Conservation (phyloP, 2,113 vertebrate genomes). For the Larimichthys crocea region DNA sequence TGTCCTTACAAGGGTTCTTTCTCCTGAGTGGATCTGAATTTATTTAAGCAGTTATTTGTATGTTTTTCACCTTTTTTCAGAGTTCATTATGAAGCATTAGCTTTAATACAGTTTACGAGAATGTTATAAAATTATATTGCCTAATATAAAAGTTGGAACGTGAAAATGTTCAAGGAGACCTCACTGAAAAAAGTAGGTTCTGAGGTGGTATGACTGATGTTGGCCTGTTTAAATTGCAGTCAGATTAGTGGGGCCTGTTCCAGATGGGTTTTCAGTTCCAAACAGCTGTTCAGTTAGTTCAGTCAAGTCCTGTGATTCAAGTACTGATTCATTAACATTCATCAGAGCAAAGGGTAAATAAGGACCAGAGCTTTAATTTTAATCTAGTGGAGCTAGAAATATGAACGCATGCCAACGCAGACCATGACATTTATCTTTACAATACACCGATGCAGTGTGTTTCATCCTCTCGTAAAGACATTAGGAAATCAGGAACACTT, state of each 20-base stretch:
- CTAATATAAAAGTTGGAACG: no score
- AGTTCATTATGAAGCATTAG: not conserved
- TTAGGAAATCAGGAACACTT: no score
- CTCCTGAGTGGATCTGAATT: constrained; percentile 4
- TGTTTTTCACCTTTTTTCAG: not conserved
- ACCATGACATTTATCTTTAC: not conserved
- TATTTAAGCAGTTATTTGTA: constrained; percentile 4
- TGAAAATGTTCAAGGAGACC: not conserved
- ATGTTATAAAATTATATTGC: not conserved
- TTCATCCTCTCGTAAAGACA: no score
- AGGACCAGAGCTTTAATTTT: not conserved
- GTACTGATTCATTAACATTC: not conserved
- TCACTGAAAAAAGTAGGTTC: no score
- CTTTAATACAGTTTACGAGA: not conserved
- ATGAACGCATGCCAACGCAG: not conserved
- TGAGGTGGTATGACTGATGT: no score
- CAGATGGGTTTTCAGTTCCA: no score
- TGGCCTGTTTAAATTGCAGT: no score
- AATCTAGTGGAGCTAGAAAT: not conserved
- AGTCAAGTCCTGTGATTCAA: no score
- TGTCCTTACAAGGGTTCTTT: constrained; percentile 9
- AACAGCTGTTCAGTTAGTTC: no score
- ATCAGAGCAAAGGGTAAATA: not conserved
- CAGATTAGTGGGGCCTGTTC: no score
- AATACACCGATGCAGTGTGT: no score